Evolutionary conservation across 2,888 invertebrate genomes (phyloP).

Genomic region (Malthinus flaveolus): DNA sequence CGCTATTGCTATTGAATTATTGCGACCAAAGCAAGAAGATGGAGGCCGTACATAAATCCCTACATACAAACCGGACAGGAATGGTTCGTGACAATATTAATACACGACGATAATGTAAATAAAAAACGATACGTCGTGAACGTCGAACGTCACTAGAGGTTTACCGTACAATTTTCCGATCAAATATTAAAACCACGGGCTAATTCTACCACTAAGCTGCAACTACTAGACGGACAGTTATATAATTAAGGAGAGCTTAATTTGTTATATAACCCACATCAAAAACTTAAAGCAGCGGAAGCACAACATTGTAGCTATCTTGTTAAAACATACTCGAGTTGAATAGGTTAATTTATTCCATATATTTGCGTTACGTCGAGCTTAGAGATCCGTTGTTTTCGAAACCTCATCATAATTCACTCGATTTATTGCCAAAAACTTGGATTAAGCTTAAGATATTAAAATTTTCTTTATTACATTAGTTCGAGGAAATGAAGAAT

Average conservation of each 20-base stretch:
- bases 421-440: no score
- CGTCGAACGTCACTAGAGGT: not conserved
- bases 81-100: conserved; percentile 14
- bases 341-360: not conserved
- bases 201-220: conserved; percentile 2
- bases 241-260: conserved; percentile 5
- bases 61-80: conserved; percentile 9
- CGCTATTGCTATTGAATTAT: conserved; percentile 21
- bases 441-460: no score
- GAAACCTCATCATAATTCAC: no score
- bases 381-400: no score
- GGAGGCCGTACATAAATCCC: conserved; percentile 10
- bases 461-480: no score
- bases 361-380: no score
- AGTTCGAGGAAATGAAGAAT: no score
- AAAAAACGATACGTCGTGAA: not conserved
- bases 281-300: conserved; percentile 1
- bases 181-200: not conserved
- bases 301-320: conserved; percentile 2
- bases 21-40: conserved; percentile 14
- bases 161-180: not conserved
- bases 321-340: conserved; percentile 3
- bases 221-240: conserved; percentile 13
- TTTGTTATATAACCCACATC: conserved; percentile 5
- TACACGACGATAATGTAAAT: conserved; percentile 6